Evolutionary conservation across 2,113 vertebrate genomes (phyloP).

Genomic region (Coracopsis vasa): DNA sequence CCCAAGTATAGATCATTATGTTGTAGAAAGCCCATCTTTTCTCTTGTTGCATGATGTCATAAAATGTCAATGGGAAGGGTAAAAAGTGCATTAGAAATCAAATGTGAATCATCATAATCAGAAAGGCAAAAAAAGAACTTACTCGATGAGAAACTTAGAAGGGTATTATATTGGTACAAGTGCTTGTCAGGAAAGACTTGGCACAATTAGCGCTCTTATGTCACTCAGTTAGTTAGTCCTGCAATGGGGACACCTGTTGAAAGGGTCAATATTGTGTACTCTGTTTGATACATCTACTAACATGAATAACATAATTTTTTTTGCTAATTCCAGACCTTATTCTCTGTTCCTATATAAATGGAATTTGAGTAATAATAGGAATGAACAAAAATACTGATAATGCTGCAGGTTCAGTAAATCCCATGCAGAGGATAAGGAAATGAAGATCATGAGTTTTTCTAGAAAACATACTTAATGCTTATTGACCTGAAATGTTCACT

Average conservation of each 20-base stretch:
- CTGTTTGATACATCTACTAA: not conserved
- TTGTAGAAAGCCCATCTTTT: not conserved
- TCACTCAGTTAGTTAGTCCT: not conserved
- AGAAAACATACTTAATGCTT: not conserved
- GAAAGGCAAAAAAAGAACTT: not conserved
- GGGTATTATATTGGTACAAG: not conserved
- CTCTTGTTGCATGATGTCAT: not conserved
- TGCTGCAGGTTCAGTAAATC: not conserved
- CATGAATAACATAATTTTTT: not conserved
- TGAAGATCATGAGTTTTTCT: not conserved
- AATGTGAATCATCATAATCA: not conserved
- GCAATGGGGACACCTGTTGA: not conserved
- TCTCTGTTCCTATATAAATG: not conserved
- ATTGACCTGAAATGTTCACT: not conserved
- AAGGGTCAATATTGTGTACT: not conserved
- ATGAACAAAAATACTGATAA: not conserved
- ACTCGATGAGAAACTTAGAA: not conserved
- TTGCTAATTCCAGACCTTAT: not conserved
- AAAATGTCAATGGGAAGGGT: not conserved
- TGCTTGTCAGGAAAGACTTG: not conserved
- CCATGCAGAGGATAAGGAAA: not conserved
- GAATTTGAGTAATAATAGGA: not conserved
- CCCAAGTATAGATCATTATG: not conserved
- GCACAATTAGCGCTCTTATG: fast-evolving
- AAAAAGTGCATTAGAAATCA: not conserved